phyloP scores from a whole-genome alignment of 2,797 vertebrate genomes.

The Hemitrygon akajei region DNA sequence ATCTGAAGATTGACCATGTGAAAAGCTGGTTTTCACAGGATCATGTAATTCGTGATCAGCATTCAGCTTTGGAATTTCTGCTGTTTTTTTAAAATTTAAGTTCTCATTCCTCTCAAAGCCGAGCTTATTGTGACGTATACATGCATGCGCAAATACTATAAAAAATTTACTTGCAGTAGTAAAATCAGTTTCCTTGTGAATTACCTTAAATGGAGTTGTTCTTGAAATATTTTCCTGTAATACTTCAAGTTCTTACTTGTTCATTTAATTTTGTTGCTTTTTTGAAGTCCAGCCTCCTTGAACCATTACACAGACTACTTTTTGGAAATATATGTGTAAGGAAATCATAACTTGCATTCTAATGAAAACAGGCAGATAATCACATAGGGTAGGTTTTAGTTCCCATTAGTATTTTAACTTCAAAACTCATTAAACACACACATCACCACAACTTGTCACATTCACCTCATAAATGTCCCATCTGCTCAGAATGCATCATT shows the following conservation, averaged over 20 bases:
- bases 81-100: background rate
- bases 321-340: background rate
- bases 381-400: background rate
- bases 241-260: background rate
- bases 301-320: background rate
- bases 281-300: background rate
- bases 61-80: background rate
- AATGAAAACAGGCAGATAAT: background rate
- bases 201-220: background rate
- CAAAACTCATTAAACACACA: background rate
- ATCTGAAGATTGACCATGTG: background rate
- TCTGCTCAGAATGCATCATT: background rate
- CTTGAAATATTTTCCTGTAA: background rate
- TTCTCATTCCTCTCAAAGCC: background rate
- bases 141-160: too few species aligned
- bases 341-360: background rate
- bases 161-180: too few species aligned
- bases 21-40: background rate
- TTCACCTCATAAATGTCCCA: background rate
- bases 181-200: too few species aligned
- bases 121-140: too few species aligned
- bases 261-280: background rate
- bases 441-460: background rate
- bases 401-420: background rate
- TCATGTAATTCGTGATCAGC: background rate